Percentiles rank a stretch among this genome's conserved stretches.
Conservation (phyloP, 1,140 invertebrate genomes). For the Chrysomallon squamiferum region DNA sequence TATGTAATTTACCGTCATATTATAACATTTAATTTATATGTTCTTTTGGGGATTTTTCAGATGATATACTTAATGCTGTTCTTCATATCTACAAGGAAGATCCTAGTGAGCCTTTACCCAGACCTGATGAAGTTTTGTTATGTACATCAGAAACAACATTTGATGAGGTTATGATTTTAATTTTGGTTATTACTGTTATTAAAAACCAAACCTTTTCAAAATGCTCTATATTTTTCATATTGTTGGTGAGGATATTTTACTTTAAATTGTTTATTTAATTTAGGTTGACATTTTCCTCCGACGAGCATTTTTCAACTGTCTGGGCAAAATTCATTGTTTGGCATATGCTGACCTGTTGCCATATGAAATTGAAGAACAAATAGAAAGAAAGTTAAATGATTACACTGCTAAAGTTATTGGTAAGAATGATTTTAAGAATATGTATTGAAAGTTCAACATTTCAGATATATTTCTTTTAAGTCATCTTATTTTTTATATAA, state of each 20-base stretch:
- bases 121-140: constrained; percentile 53
- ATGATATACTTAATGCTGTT: constrained; percentile 41
- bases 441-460: not conserved
- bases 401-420: no score
- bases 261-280: not conserved
- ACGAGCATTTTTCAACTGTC: constrained; percentile 26
- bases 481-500: no score
- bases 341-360: constrained; percentile 40
- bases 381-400: constrained; percentile 38
- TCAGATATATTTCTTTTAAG: not conserved
- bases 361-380: constrained; percentile 40
- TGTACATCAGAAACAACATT: constrained; percentile 47
- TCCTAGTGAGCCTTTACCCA: constrained; percentile 41
- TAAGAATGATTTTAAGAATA: no score
- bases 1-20: no score
- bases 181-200: not conserved
- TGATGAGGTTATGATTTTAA: constrained; percentile 52
- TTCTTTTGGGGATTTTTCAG: no score
- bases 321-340: constrained; percentile 38
- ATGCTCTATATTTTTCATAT: not conserved
- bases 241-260: not conserved
- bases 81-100: constrained; percentile 46
- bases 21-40: no score
- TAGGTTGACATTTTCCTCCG: constrained; percentile 44
- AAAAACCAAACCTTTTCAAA: not conserved